Evolutionary conservation across 2,113 vertebrate species (phyloP).

Genomic region (Gymnocephalus cernua): DNA sequence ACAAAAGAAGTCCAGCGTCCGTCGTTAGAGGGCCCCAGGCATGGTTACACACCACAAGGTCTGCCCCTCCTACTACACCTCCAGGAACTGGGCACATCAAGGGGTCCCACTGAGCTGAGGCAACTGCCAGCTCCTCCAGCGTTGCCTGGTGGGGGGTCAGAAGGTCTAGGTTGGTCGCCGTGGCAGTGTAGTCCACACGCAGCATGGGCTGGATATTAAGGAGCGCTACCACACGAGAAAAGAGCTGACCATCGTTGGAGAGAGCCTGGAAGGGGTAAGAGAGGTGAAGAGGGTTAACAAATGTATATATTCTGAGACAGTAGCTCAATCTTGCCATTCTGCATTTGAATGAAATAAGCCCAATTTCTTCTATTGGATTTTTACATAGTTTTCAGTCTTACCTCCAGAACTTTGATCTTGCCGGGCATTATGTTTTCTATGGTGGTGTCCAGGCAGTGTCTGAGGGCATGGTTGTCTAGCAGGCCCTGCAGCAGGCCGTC

Average conservation of each 20-base stretch:
- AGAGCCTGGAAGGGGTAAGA: conserved; percentile 82
- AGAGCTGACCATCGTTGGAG: conserved; percentile 88
- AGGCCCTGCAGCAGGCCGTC: conserved; percentile 90
- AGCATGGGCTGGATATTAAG: conserved; percentile 90
- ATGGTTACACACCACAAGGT: conserved; percentile 91
- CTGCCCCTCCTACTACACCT: conserved; percentile 70
- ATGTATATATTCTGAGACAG: background rate
- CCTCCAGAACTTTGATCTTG: conserved; percentile 92
- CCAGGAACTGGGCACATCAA: conserved; percentile 72
- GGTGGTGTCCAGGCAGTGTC: conserved; percentile 88
- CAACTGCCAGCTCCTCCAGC: conserved; percentile 81
- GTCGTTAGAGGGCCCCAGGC: conserved; percentile 65
- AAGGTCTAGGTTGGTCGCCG: conserved; percentile 78
- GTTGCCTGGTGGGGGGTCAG: conserved; percentile 76
- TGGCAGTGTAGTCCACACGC: conserved; percentile 90
- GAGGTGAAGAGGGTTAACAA: background rate
- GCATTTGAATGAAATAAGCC: background rate
- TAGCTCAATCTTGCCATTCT: background rate
- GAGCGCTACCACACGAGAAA: conserved; percentile 83
- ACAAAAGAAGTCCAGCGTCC: conserved; percentile 76
- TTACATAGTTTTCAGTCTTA: conserved; percentile 58
- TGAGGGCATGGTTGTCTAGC: conserved; percentile 83
- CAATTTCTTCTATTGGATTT: background rate
- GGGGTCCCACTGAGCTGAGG: conserved; percentile 89
- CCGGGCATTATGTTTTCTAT: conserved; percentile 87